Percentiles rank a stretch among this genome's conserved stretches.
phyloP scores from a whole-genome alignment of 2,797 vertebrate species.

The Schizopygopsis malacanthus region DNA sequence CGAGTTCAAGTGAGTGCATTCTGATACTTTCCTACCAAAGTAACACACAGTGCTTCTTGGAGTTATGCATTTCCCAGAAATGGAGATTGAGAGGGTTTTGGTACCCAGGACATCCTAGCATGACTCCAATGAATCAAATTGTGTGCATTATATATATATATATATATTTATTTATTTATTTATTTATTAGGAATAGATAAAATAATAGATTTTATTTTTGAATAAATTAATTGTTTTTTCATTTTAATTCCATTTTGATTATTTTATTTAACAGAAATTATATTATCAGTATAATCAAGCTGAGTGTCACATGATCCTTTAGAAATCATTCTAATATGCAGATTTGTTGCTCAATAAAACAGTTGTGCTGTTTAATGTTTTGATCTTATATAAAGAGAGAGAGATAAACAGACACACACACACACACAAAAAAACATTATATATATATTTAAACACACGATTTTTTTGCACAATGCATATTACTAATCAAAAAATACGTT shows the following conservation, averaged over 20 bases:
- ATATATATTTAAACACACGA: no score
- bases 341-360: not conserved
- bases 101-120: slow-evolving; percentile 1
- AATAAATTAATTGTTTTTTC: not conserved
- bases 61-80: not conserved
- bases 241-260: not conserved
- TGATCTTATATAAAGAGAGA: not conserved
- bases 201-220: not conserved
- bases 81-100: not conserved
- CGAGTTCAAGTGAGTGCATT: slow-evolving; percentile 13
- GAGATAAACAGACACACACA: no score
- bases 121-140: not conserved
- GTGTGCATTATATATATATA: no score
- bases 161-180: no score
- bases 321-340: not conserved
- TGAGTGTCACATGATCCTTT: not conserved
- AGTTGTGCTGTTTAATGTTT: not conserved
- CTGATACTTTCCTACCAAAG: slow-evolving; percentile 7
- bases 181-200: not conserved
- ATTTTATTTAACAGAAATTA: not conserved
- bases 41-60: not conserved
- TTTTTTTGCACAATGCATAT: no score
- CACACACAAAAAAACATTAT: no score
- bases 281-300: not conserved
- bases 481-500: no score